Percentiles rank a stretch among this genome's conserved stretches.
These are phyloP conservation scores for Apotomis turbidana DNA, from an alignment of 2,888 invertebrate species.

Conservation along the genomic window DNA sequence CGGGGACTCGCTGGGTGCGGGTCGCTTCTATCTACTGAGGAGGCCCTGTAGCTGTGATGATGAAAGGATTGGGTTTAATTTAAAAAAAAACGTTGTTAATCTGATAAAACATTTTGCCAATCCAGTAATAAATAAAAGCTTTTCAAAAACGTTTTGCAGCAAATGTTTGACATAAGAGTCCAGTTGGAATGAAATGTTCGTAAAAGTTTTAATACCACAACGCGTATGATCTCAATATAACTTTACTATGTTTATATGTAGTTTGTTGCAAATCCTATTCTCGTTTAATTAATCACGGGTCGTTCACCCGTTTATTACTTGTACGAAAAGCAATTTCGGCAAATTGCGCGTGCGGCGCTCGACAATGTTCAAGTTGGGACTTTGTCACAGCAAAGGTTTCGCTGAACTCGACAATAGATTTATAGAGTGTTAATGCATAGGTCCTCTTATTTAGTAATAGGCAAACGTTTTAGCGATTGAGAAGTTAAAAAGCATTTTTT, in stretches of 20 bases:
- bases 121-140: no score
- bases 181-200: conserved; percentile 5
- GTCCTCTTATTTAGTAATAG: no score
- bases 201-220: conserved; percentile 28
- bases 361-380: conserved; percentile 6
- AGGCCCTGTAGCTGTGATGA: no score
- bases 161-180: background rate
- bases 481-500: no score
- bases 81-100: no score
- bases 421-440: no score
- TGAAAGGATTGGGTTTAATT: no score
- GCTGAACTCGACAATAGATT: background rate
- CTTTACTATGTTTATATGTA: conserved; percentile 25
- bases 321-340: conserved; percentile 44
- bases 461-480: no score
- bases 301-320: conserved; percentile 47
- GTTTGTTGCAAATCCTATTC: conserved; percentile 18
- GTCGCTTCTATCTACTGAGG: no score
- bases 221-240: conserved; percentile 25
- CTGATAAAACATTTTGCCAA: no score
- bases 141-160: no score
- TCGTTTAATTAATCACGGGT: conserved; percentile 45
- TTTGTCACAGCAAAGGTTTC: conserved; percentile 16
- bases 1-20: no score
- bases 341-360: conserved; percentile 46